Evolutionary conservation across 2,888 invertebrate genomes (phyloP), one percentile per base, ranked within the genome.

Genomic region (Daptonema setosum): DNA sequence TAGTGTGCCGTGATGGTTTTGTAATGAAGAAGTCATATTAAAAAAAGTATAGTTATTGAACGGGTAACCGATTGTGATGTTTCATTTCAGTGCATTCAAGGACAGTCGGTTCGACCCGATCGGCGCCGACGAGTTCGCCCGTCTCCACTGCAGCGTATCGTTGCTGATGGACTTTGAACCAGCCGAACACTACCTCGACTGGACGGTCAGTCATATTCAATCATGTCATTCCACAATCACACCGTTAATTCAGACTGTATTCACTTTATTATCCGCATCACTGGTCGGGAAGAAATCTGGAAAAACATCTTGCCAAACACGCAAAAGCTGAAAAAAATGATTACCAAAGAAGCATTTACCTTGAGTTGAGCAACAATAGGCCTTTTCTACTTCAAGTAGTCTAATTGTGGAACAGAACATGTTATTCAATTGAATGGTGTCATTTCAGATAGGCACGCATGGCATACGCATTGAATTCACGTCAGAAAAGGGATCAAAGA

Each of bases 381-480:
- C n/a, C n/a, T n/a, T n/a, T n/a, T n/a, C n/a, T n/a, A n/a, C n/a
- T n/a, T n/a, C n/a, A n/a, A n/a, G n/a, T n/a, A n/a, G n/a, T n/a
- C n/a, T n/a, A n/a, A n/a, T n/a, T n/a, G n/a, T n/a, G n/a, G n/a
- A n/a, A n/a, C n/a, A n/a, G n/a, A n/a, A n/a, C n/a, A n/a, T n/a
- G n/a, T n/a, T n/a, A n/a, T 35, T 35, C 8, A 35, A 35, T 35
- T 35, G 17, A 35, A 17, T 35, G 17, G 35, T 35, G 35, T 35
- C 35, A 11, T 8, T 30, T 26, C 30, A 41, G 74, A 72, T 76
- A 59, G 93, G 93, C 54, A 80, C 83, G 57, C 95, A 97, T 73
- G 97, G 97, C 58, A 95, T 97, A 68, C 80, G 95, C 56, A 99
- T 99, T 65, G 93, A 97, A 76, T 99, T 95, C 72, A 76, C 82